Percentiles rank a stretch among this genome's conserved stretches.
phyloP scores from a whole-genome alignment of 2,888 invertebrate species.

The Stomorhina lunata region DNA sequence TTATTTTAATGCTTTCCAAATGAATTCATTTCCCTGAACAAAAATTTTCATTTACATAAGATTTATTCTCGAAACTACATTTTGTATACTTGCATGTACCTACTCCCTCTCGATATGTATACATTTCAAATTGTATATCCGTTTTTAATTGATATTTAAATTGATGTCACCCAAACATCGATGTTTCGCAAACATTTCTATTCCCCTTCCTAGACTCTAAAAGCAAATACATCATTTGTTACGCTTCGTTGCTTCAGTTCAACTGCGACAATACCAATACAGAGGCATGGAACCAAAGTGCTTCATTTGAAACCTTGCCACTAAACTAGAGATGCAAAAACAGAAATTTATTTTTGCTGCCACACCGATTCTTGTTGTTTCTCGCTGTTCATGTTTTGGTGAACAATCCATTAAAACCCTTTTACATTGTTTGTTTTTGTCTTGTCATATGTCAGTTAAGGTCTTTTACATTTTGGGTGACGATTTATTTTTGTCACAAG shows the following conservation, averaged over 20 bases:
- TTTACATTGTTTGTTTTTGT: no score
- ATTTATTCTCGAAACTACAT: no score
- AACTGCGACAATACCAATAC: no score
- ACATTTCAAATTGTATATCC: background rate
- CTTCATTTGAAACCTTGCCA: slow-evolving; percentile 15
- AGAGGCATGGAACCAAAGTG: slow-evolving; percentile 3
- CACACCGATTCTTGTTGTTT: background rate
- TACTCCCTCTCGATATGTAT: background rate
- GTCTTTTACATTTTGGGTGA: no score
- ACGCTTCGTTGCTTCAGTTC: slow-evolving; percentile 2
- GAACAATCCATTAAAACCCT: no score
- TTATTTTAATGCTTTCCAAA: no score
- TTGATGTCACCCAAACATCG: background rate
- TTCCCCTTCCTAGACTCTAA: background rate
- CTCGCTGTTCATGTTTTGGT: background rate
- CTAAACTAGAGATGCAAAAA: background rate
- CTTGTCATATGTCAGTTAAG: no score
- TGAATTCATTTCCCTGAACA: no score
- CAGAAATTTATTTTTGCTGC: background rate
- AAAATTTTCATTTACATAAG: no score
- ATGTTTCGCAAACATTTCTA: background rate
- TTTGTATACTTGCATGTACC: no score
- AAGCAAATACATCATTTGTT: background rate
- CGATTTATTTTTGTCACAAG: no score
- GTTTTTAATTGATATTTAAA: slow-evolving; percentile 11